phyloP scores from a whole-genome alignment of 2,888 invertebrate species.

The Platycnemis pennipes region DNA sequence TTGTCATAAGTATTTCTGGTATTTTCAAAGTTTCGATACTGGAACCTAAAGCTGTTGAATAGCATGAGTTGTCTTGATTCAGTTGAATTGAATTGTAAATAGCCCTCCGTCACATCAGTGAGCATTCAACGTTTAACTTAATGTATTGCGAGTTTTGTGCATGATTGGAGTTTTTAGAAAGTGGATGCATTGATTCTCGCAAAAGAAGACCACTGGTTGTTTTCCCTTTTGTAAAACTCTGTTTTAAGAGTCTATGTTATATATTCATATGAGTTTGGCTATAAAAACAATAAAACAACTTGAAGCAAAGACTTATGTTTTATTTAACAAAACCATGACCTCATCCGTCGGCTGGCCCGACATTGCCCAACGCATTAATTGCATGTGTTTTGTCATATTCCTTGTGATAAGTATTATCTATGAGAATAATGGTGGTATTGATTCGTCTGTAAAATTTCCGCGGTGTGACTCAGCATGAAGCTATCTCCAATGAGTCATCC shows the following conservation, averaged over 20 bases:
- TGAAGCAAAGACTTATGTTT: neutral
- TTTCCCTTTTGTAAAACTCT: constrained; percentile 35
- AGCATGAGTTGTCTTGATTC: constrained; percentile 28
- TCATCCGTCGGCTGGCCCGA: neutral
- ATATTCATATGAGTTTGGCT: constrained; percentile 43
- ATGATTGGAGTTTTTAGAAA: neutral
- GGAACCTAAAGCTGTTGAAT: constrained; percentile 27
- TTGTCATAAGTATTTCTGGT: neutral
- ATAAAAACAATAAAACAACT: constrained; percentile 44
- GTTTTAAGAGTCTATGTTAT: constrained; percentile 57
- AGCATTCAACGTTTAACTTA: neutral
- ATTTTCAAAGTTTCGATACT: neutral
- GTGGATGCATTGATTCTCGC: neutral
- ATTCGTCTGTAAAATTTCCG: neutral
- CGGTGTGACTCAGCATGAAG: constrained; percentile 25
- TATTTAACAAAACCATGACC: neutral
- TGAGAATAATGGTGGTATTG: neutral
- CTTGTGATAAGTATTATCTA: neutral
- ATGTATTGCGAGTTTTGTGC: neutral
- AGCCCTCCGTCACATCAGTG: constrained; percentile 17
- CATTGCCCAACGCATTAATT: neutral
- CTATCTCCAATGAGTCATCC: constrained; percentile 18
- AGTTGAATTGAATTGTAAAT: constrained; percentile 1
- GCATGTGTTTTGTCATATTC: neutral
- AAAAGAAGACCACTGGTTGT: neutral